These are phyloP conservation scores for Brachypodius melanocephalos DNA, from an alignment of 2,113 vertebrate genomes.

Conservation along the genomic window DNA sequence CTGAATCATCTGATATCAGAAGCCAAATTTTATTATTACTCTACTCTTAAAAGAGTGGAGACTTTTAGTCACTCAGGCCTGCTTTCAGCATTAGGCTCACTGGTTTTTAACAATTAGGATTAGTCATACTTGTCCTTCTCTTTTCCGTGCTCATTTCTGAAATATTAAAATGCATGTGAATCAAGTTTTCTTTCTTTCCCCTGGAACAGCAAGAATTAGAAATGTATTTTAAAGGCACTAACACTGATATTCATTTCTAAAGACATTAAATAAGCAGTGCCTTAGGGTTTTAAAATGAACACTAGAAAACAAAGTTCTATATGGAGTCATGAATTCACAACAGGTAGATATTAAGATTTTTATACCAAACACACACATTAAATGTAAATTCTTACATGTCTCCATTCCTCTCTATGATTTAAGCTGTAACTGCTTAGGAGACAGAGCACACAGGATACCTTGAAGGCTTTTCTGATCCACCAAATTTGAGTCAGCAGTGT, in stretches of 20 bases:
- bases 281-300: neutral
- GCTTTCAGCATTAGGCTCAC: neutral
- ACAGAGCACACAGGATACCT: neutral
- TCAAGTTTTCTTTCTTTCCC: neutral
- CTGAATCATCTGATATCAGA: neutral
- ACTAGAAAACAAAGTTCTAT: neutral
- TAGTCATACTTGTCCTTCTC: neutral
- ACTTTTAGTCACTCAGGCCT: neutral
- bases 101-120: neutral
- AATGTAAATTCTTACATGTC: neutral
- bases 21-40: neutral
- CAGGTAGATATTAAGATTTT: neutral
- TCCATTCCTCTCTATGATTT: neutral
- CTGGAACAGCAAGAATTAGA: neutral
- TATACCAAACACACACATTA: neutral
- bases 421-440: neutral
- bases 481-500: neutral
- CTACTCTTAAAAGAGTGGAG: neutral
- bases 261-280: neutral
- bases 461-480: neutral
- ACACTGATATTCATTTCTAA: neutral
- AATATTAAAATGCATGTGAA: neutral
- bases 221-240: neutral
- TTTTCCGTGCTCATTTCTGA: neutral
- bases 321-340: neutral